Conservation (phyloP, 2,797 vertebrate genomes). For the Vultur gryphus region DNA sequence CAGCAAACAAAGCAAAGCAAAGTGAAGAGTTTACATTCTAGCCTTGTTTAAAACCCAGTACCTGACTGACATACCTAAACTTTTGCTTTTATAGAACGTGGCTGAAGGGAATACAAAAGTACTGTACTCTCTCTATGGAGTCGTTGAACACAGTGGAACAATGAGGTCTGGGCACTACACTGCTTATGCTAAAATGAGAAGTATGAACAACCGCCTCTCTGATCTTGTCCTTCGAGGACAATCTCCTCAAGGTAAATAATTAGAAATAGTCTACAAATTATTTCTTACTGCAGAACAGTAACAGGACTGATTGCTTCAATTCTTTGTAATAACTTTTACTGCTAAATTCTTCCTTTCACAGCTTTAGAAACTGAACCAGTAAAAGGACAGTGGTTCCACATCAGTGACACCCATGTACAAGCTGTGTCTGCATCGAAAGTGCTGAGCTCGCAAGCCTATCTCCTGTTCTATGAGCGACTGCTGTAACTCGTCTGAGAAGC, state of each 20-base stretch:
- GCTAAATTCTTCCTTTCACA: conserved; percentile 3
- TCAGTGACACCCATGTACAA: conserved; percentile 91
- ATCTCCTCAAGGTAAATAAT: conserved; percentile 71
- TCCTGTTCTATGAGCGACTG: conserved; percentile 95
- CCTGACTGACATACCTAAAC: not conserved
- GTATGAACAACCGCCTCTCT: conserved; percentile 61
- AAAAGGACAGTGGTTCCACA: conserved; percentile 91
- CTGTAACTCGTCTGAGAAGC: conserved; percentile 37
- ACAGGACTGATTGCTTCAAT: not conserved
- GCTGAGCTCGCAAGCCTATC: conserved; percentile 92
- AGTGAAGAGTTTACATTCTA: not conserved
- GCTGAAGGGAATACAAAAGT: conserved; percentile 77
- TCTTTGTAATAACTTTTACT: not conserved
- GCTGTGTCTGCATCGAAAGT: conserved; percentile 84
- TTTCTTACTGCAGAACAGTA: not conserved
- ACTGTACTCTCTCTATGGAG: conserved; percentile 92
- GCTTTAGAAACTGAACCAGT: conserved; percentile 67
- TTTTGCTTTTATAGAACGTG: conserved; percentile 74
- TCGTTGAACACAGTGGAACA: conserved; percentile 95
- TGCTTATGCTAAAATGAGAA: conserved; percentile 87
- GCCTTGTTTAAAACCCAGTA: not conserved
- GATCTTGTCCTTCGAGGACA: conserved; percentile 72
- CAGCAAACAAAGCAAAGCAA: not conserved
- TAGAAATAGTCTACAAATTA: not conserved
- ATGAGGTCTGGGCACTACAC: conserved; percentile 98